Base-by-base conservation (phyloP, 1,140 invertebrate genomes). In the Cyclina sinensis region DNA sequence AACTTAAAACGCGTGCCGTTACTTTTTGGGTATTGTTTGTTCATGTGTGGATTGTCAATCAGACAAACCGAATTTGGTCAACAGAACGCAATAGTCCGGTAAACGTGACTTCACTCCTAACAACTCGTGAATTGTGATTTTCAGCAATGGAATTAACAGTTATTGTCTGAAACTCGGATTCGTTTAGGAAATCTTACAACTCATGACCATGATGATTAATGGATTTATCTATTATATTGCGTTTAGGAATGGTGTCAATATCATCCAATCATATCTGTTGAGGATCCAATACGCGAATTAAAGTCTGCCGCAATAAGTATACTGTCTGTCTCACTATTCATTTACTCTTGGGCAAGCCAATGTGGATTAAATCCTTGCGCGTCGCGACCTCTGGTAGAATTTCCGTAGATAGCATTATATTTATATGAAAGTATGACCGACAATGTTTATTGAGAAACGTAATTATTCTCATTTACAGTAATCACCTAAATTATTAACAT, bases 141-240 rank as follows among this genome's bases (percentile, higher is more conserved):
- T 89, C 54, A 0, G 79, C 54, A 88, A 84, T 11, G 21, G 85
- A 65, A 11, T 78, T 11, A 4, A 73, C 30, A 16, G 68, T 57
- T 16, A 81, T 16, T 43, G 78, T 65, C 7, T 78, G 39, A 3
- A 74, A 80, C 39, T 81, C 81, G 27, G 87, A 39, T 16, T 86
- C 90, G 74, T 74, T 84, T 24, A 81, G 37, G 65, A 91, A 79
- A 39, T 84, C 68, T 32, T 39, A 46, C 21, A 82, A 76, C 5
- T 65, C 79, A 48, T 90, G 89, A 9, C 83, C 83, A 80, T 90
- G 89, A 59, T 90, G 89, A 82, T 90, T 90, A n/a, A 90, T n/a
- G 46, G 0, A 76, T 35, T 86, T 62, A 24, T 90, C 78, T 43
- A 86, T 30, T 24, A 18, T 2, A 14, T 3, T 68, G 24, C 81